These are phyloP conservation scores for Caenorhabditis inopinata DNA, from an alignment of 1,140 invertebrate genomes.

Conservation along the genomic window DNA sequence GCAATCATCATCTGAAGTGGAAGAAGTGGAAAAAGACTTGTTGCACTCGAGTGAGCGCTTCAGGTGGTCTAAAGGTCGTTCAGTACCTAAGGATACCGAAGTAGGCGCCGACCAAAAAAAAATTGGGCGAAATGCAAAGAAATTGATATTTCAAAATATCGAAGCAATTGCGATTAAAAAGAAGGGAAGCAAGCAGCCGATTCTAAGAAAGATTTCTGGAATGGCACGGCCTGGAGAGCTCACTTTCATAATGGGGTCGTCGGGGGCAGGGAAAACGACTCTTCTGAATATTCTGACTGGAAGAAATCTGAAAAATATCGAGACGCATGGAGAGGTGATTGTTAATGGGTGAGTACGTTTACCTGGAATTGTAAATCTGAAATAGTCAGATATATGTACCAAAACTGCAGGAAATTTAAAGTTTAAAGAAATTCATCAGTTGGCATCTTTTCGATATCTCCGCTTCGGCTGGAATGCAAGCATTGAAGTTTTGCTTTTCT, in stretches of 20 bases:
- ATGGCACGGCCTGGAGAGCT: slow-evolving; percentile 84
- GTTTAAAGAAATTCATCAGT: too few species aligned
- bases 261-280: slow-evolving; percentile 90
- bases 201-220: slow-evolving; percentile 74
- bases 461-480: too few species aligned
- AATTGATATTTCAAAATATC: neutral
- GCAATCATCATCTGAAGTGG: neutral
- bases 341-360: slow-evolving; percentile 65
- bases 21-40: neutral
- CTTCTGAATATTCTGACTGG: slow-evolving; percentile 85
- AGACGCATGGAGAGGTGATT: slow-evolving; percentile 73
- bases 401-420: too few species aligned
- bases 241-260: slow-evolving; percentile 83
- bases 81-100: neutral
- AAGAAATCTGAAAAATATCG: slow-evolving; percentile 74
- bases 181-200: neutral
- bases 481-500: too few species aligned
- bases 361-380: too few species aligned
- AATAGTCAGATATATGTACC: too few species aligned
- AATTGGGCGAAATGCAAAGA: neutral
- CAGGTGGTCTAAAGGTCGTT: neutral
- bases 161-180: neutral
- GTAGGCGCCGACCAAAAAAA: neutral
- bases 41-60: neutral
- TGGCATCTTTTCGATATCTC: too few species aligned